Conservation (phyloP, 1,140 invertebrate genomes). For the Drosophila erecta region DNA sequence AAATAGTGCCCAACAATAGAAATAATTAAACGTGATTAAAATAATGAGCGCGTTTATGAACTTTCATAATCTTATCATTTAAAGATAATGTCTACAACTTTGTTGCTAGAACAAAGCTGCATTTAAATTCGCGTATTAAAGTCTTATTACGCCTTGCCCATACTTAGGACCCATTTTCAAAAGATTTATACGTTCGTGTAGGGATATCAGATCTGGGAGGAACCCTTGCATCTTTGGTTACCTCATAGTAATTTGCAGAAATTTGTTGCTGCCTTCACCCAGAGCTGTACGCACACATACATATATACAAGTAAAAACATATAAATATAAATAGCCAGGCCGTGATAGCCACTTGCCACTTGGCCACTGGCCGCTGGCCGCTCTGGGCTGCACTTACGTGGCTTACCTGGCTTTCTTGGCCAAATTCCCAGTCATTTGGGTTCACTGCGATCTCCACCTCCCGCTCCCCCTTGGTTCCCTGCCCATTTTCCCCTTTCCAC, state of each 20-base stretch:
- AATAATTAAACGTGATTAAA: too few species aligned
- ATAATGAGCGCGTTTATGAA: too few species aligned
- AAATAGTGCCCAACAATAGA: too few species aligned
- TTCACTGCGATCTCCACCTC: neutral
- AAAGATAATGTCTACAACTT: neutral
- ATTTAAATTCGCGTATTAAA: neutral
- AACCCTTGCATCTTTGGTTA: constrained; percentile 38
- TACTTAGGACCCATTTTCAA: neutral
- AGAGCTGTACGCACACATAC: neutral
- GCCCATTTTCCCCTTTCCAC: neutral
- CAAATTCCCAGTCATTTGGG: constrained; percentile 46
- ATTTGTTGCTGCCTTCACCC: constrained; percentile 20
- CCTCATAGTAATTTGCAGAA: constrained; percentile 35
- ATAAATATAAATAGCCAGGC: neutral
- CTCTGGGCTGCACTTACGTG: constrained; percentile 28
- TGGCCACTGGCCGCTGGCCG: constrained; percentile 20
- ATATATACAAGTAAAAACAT: too few species aligned
- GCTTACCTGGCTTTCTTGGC: constrained; percentile 22
- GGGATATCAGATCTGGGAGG: constrained; percentile 26
- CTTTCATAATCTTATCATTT: neutral
- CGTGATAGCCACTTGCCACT: constrained; percentile 40
- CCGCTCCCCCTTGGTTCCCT: neutral
- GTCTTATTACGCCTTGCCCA: constrained; percentile 10
- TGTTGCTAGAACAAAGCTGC: neutral
- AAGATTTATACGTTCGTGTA: constrained; percentile 27